phyloP scores from a whole-genome alignment of 2,888 invertebrate genomes.

The Prosopocoilus inquinatus region DNA sequence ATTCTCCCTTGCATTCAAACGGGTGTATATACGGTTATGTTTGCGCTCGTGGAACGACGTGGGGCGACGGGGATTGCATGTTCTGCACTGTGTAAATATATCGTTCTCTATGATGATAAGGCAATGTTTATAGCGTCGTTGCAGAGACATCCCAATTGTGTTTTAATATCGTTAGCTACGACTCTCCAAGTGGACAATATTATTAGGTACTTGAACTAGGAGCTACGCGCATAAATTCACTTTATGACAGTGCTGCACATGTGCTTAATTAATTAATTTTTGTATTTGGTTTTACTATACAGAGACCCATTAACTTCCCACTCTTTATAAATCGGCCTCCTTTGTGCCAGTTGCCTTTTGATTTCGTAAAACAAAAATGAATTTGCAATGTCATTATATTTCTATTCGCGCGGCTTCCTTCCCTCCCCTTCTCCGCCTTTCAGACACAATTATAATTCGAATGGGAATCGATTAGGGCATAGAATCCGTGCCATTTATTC shows the following conservation, averaged over 20 bases:
- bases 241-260: too few species aligned
- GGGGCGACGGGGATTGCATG: slow-evolving; percentile 23
- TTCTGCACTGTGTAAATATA: slow-evolving; percentile 35
- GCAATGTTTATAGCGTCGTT: slow-evolving; percentile 35
- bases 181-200: background rate
- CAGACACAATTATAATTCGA: background rate
- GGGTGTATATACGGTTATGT: background rate
- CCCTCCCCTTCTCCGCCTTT: background rate
- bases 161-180: slow-evolving; percentile 39
- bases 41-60: background rate
- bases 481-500: slow-evolving; percentile 4
- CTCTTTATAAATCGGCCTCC: too few species aligned
- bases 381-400: background rate
- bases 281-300: too few species aligned
- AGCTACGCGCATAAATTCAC: too few species aligned
- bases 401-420: too few species aligned
- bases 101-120: slow-evolving; percentile 37
- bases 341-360: too few species aligned
- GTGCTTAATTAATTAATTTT: too few species aligned
- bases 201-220: too few species aligned
- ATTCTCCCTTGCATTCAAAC: slow-evolving; percentile 16
- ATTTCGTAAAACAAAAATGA: background rate
- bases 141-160: slow-evolving; percentile 38
- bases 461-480: background rate
- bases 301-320: too few species aligned